Evolutionary conservation across 2,888 invertebrate species (phyloP), one percentile per base, ranked within the genome.

Genomic region (Hipparchia semele): DNA sequence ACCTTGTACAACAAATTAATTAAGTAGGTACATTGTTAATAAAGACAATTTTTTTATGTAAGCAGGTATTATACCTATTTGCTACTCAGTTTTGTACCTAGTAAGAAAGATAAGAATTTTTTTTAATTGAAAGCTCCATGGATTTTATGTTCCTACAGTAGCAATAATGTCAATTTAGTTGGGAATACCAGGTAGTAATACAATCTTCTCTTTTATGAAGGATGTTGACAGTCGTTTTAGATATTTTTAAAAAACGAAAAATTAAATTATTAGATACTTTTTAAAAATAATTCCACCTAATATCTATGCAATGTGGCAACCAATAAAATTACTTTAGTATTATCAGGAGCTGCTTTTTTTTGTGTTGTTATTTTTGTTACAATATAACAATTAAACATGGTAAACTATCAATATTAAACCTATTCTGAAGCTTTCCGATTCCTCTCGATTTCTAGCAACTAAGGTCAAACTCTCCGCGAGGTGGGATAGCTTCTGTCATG

Each of bases 171-270:
- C 86, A 86, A 76, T 79, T 76, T 74, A 83, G 83, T 76, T 68
- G 77, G 76, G 78, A 81, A 39, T 5, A 39, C 39, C 23, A 73
- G 79, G 79, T 85, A 80, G 84, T 87, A 83, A 82, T 82, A 81
- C 77, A 82, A 81, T 85, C 87, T 83, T 86, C 87, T 83, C 88
- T 87, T 89, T 89, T 90, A 88, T 88, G 88, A 89, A 82, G 82
- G 79, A 75, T 82, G 87, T 79, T 87, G 89, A 89, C 90, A 89
- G 84, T 84, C 87, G 81, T 83, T 88, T 87, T 88, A 87, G 83
- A 83, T 84, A 81, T 83, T 80, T 86, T 83, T 70, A 39, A 73
- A 75, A 72, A 73, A 72, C 39, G 0, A 1, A 72, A 66, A 56
- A 33, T 23, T 23, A 23, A 23, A 23, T 23, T 23, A 23, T 23